Evolutionary conservation across 1,140 invertebrate species (phyloP).

Genomic region (Microplitis demolitor): DNA sequence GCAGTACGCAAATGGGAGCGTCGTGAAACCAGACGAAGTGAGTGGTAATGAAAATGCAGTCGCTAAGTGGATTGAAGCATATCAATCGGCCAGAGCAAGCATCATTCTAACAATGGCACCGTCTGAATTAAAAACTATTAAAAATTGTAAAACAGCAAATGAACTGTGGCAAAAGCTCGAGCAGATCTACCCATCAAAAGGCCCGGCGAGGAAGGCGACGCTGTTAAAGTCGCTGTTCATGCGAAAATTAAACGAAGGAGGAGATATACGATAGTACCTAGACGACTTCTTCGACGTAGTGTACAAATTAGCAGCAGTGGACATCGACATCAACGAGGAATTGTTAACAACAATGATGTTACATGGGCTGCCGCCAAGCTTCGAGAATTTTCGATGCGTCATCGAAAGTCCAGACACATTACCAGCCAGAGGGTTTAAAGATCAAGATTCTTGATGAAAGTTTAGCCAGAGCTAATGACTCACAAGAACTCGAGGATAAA

Average conservation of each 20-base stretch:
- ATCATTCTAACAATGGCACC: constrained; percentile 18
- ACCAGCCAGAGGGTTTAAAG: no score
- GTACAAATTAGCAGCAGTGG: constrained; percentile 32
- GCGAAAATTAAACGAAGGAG: constrained; percentile 28
- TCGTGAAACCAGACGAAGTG: no score
- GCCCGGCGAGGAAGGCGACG: constrained; percentile 35
- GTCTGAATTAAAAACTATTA: constrained; percentile 15
- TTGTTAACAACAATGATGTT: constrained; percentile 22
- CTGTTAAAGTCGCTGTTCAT: constrained; percentile 36
- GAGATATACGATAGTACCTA: constrained; percentile 28
- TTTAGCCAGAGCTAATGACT: no score
- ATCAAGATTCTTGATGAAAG: no score
- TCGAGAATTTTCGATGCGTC: no score
- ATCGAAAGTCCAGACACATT: no score
- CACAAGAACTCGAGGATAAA: no score
- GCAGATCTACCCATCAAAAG: constrained; percentile 34
- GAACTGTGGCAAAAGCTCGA: constrained; percentile 35
- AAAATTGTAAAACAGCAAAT: constrained; percentile 29
- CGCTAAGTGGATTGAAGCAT: background rate
- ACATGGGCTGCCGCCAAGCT: background rate
- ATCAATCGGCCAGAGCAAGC: constrained; percentile 25
- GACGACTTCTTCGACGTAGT: constrained; percentile 35
- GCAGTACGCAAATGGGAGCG: background rate
- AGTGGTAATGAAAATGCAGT: background rate
- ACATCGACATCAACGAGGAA: constrained; percentile 36